Percentiles rank a stretch among this genome's conserved stretches.
Conservation (phyloP, 2,797 vertebrate genomes). For the Vultur gryphus region DNA sequence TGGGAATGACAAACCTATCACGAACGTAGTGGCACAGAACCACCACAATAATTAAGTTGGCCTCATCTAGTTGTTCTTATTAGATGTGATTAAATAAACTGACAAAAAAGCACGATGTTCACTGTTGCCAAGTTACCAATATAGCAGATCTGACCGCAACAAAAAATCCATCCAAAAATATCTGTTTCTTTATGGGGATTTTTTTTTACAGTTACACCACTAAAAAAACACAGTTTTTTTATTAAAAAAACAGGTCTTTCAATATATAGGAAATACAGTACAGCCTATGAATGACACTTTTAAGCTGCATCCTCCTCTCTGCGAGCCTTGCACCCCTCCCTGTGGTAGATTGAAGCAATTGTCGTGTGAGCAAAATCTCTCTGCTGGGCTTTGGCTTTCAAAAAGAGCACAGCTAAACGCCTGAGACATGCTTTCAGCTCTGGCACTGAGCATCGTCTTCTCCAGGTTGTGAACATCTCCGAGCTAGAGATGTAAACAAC, state of each 20-base stretch:
- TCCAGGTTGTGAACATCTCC: neutral
- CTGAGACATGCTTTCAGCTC: neutral
- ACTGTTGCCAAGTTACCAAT: neutral
- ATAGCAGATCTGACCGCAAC: neutral
- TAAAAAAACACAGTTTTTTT: neutral
- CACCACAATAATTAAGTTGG: neutral
- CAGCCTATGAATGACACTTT: rapidly evolving
- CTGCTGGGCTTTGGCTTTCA: neutral
- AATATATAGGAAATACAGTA: rapidly evolving
- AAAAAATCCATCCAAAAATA: neutral
- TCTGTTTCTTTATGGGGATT: neutral
- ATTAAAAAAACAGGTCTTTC: neutral
- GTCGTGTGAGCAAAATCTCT: neutral
- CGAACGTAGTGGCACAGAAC: neutral
- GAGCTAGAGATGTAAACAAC: neutral
- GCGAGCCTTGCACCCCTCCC: conserved; percentile 58
- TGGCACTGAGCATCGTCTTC: neutral
- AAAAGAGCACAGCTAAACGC: neutral
- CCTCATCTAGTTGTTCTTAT: neutral
- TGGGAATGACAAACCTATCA: neutral
- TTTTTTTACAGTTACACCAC: neutral
- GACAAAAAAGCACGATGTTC: rapidly evolving
- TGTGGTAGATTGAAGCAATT: conserved; percentile 22
- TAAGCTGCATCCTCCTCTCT: neutral
- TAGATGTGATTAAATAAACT: neutral